These are phyloP conservation scores for Vanessa tameamea DNA, from an alignment of 1,140 invertebrate species.

Conservation along the genomic window DNA sequence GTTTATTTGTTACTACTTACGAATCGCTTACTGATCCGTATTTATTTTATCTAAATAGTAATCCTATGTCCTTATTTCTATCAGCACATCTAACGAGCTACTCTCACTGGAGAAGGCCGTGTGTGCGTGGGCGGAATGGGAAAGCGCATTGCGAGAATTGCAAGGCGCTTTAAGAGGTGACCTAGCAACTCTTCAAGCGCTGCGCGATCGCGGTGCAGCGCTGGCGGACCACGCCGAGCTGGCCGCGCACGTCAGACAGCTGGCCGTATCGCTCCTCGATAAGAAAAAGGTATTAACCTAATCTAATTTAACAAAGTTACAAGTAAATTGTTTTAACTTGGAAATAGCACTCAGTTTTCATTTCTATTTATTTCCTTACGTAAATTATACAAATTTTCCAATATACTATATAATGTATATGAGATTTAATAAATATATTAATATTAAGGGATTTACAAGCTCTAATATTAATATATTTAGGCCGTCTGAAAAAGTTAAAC, in stretches of 20 bases:
- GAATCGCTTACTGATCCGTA: not conserved
- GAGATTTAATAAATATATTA: too few species aligned
- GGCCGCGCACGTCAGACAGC: conserved; percentile 69
- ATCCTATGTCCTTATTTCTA: not conserved
- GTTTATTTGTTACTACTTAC: not conserved
- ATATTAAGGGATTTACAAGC: too few species aligned
- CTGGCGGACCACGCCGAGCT: conserved; percentile 67
- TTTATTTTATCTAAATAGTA: conserved; percentile 1
- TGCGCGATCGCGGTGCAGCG: conserved; percentile 61
- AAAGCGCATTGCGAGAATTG: conserved; percentile 78
- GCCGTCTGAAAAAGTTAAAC: too few species aligned
- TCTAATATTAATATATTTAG: too few species aligned
- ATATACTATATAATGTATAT: too few species aligned
- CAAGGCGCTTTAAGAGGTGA: conserved; percentile 78
- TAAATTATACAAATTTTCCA: too few species aligned
- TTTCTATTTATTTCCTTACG: too few species aligned
- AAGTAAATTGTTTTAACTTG: too few species aligned
- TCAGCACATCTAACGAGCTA: conserved; percentile 75
- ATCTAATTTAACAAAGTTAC: too few species aligned
- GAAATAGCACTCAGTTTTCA: too few species aligned
- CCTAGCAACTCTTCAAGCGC: conserved; percentile 68
- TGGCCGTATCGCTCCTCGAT: conserved; percentile 72
- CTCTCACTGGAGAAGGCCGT: conserved; percentile 74
- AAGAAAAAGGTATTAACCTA: conserved; percentile 66
- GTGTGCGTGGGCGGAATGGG: conserved; percentile 81